Percentiles rank a stretch among this genome's conserved stretches.
Evolutionary conservation across 2,113 vertebrate genomes (phyloP).

Genomic region (Sclerurus mexicanus): DNA sequence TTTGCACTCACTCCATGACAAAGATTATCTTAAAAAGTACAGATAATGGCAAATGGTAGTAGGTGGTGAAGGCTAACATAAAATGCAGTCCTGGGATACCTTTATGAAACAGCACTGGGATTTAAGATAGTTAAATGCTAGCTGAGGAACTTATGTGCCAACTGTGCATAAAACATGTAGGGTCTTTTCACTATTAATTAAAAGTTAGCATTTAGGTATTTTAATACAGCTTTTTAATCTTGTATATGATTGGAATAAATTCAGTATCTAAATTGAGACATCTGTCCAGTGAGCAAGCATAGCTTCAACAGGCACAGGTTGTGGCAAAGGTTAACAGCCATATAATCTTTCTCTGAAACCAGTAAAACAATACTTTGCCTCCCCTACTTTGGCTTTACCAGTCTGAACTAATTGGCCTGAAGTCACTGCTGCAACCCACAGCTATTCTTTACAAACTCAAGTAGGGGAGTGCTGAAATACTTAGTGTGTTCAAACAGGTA

Average conservation of each 20-base stretch:
- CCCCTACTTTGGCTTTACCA: not conserved
- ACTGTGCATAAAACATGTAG: not conserved
- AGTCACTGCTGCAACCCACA: not conserved
- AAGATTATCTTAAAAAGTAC: not conserved
- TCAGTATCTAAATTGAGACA: not conserved
- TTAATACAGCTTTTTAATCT: not conserved
- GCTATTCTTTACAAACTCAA: not conserved
- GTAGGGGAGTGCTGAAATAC: not conserved
- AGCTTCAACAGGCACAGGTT: not conserved
- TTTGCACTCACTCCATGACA: not conserved
- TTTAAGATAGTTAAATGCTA: not conserved
- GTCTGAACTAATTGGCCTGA: not conserved
- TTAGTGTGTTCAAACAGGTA: not conserved
- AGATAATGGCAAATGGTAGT: not conserved
- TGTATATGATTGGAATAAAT: not conserved
- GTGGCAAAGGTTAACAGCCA: not conserved
- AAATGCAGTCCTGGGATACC: not conserved
- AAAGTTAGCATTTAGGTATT: not conserved
- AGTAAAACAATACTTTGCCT: not conserved
- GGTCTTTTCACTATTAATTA: not conserved
- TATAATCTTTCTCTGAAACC: not conserved
- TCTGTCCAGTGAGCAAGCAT: not conserved
- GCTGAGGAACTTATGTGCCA: not conserved
- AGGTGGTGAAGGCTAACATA: not conserved
- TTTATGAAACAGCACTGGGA: not conserved